phyloP scores from a whole-genome alignment of 2,888 invertebrate species.

The Melanargia galathea region DNA sequence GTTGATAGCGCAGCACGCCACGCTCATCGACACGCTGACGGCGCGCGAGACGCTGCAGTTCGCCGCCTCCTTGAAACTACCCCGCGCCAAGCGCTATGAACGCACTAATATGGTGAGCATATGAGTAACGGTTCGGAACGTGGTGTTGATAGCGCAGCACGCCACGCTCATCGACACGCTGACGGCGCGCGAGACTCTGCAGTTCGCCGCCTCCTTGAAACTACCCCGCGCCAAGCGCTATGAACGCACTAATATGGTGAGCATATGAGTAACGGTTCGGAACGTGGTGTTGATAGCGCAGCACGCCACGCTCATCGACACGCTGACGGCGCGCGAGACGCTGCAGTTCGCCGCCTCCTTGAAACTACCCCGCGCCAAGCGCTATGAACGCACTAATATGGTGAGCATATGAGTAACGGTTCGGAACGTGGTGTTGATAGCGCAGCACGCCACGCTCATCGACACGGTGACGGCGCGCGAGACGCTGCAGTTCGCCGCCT shows the following conservation, averaged over 20 bases:
- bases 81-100: too few relatives aligned
- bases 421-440: slow-evolving; percentile 90
- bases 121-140: too few relatives aligned
- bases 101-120: too few relatives aligned
- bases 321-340: slow-evolving; percentile 92
- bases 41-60: too few relatives aligned
- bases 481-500: slow-evolving; percentile 91
- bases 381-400: slow-evolving; percentile 54
- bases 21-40: too few relatives aligned
- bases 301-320: slow-evolving; percentile 89
- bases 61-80: too few relatives aligned
- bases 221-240: slow-evolving; percentile 67
- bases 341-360: slow-evolving; percentile 93
- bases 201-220: slow-evolving; percentile 92
- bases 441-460: slow-evolving; percentile 92
- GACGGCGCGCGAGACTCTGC: slow-evolving; percentile 92
- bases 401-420: slow-evolving; percentile 72
- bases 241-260: slow-evolving; percentile 60
- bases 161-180: slow-evolving; percentile 90
- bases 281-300: slow-evolving; percentile 88
- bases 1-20: too few relatives aligned
- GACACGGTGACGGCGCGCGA: slow-evolving; percentile 92
- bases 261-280: slow-evolving; percentile 72
- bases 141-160: slow-evolving; percentile 92
- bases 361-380: slow-evolving; percentile 82